These are phyloP conservation scores for Rhabditophanes sp. DNA, from an alignment of 2,888 invertebrate species.

Conservation along the genomic window DNA sequence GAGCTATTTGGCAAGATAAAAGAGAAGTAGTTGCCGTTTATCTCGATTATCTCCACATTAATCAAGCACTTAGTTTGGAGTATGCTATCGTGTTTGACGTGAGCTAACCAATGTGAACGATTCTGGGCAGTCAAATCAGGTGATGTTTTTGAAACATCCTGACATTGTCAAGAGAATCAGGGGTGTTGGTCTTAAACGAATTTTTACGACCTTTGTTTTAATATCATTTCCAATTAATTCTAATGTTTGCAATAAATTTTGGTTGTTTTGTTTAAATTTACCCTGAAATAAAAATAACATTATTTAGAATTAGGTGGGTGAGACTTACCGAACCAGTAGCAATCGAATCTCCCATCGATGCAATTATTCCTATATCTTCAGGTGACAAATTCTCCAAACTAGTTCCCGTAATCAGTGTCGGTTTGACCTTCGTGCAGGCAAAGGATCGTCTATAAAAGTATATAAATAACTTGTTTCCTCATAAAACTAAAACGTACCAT, in stretches of 20 bases:
- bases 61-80: too few species aligned
- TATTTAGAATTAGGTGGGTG: constrained; percentile 1
- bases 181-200: neutral
- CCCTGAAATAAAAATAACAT: constrained; percentile 3
- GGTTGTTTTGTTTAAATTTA: neutral
- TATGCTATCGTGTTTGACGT: too few species aligned
- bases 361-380: constrained; percentile 19
- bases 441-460: constrained; percentile 10
- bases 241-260: constrained; percentile 6
- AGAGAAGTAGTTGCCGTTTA: too few species aligned
- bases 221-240: neutral
- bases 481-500: too few species aligned
- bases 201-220: neutral
- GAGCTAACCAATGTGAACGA: too few species aligned
- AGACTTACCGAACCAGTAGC: constrained; percentile 17
- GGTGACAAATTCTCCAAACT: constrained; percentile 12
- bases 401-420: constrained; percentile 11
- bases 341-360: constrained; percentile 22
- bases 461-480: neutral
- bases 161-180: too few species aligned
- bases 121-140: too few species aligned
- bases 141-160: too few species aligned
- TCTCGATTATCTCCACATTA: too few species aligned
- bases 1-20: too few species aligned
- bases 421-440: constrained; percentile 13